Conservation (phyloP, 53 echinoderm and acorn worm species). For the Temnopleurus reevesii region DNA sequence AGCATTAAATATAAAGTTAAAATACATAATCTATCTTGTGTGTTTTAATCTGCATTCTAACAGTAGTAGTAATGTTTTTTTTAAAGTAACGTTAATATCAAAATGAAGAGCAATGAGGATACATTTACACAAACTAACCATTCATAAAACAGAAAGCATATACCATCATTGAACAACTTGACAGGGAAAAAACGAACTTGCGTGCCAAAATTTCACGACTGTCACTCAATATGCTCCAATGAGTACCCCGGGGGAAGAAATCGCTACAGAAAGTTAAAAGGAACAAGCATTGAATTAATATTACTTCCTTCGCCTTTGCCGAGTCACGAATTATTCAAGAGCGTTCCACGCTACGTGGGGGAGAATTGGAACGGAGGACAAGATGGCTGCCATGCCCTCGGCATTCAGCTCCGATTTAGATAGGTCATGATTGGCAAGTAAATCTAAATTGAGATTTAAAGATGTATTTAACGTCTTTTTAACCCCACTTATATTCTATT, state of each 20-base stretch:
- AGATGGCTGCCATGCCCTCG: not conserved
- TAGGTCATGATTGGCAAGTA: not conserved
- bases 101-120: not conserved
- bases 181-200: not conserved
- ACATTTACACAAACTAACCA: no score
- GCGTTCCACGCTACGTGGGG: not conserved
- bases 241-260: not conserved
- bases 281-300: constrained; percentile 12
- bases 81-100: no score
- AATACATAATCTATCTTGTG: no score
- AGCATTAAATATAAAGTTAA: no score
- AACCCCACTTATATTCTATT: not conserved
- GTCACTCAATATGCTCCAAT: constrained; percentile 22
- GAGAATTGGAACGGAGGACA: not conserved
- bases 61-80: no score
- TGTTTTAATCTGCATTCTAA: no score
- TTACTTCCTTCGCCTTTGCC: constrained; percentile 12
- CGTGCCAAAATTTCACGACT: constrained; percentile 11
- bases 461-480: not conserved
- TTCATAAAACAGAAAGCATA: not conserved
- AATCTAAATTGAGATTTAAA: not conserved
- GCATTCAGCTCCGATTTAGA: constrained; percentile 19
- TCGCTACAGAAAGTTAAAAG: constrained; percentile 4
- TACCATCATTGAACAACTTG: not conserved
- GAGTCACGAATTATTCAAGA: constrained; percentile 33